A percentile compares a stretch with the other conserved stretches of the same genome.
Conservation (phyloP, 2,888 invertebrate genomes). For the Ochropleura leucogaster region DNA sequence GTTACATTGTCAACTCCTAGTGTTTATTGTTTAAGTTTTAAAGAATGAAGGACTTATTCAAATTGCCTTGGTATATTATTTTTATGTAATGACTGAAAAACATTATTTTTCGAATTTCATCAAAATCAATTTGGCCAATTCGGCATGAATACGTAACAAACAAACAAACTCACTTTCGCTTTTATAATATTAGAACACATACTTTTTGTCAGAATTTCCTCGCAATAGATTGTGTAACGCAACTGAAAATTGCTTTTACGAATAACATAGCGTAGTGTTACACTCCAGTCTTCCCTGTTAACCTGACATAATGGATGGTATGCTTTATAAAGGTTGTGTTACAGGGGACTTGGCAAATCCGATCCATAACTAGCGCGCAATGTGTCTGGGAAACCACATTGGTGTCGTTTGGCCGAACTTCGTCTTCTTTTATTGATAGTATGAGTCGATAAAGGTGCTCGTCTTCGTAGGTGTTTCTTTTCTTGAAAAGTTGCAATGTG, state of each 20-base stretch:
- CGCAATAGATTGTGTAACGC: neutral
- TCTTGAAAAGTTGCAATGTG: neutral
- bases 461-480: neutral
- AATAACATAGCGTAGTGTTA: constrained; percentile 13
- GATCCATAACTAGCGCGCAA: constrained; percentile 24
- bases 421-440: constrained; percentile 31
- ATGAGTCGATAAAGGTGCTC: constrained; percentile 22
- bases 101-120: neutral
- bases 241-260: neutral
- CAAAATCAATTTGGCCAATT: no score
- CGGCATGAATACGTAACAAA: no score
- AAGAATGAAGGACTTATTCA: neutral
- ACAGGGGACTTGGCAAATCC: constrained; percentile 25
- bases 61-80: neutral
- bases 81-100: neutral
- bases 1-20: neutral
- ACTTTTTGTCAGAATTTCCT: neutral
- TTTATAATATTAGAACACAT: no score
- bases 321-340: constrained; percentile 23
- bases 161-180: no score
- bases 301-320: constrained; percentile 25
- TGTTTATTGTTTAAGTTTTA: neutral
- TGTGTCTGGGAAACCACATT: constrained; percentile 27
- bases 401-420: constrained; percentile 30
- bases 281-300: constrained; percentile 23